These are phyloP conservation scores for Lasioglossum vierecki DNA, from an alignment of 2,888 invertebrate genomes.

Conservation along the genomic window DNA sequence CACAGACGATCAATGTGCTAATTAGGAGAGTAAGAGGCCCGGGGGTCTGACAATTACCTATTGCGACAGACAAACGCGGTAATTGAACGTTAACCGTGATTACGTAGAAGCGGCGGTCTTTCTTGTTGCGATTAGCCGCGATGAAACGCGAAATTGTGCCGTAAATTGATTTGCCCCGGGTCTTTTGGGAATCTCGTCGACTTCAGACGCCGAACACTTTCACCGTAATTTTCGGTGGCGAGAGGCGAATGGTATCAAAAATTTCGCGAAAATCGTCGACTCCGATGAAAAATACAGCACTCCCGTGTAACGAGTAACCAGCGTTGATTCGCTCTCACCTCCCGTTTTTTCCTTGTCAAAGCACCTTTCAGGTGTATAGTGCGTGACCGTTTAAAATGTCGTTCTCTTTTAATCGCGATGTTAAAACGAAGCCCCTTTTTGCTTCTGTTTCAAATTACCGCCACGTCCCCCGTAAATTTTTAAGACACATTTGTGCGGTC, in stretches of 20 bases:
- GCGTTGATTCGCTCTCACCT: neutral
- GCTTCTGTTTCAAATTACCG: neutral
- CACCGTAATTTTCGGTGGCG: neutral
- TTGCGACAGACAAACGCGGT: neutral
- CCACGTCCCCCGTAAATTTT: neutral
- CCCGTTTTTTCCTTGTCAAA: neutral
- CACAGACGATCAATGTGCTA: neutral
- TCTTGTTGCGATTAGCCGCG: neutral
- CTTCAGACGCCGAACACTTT: neutral
- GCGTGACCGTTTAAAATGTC: neutral
- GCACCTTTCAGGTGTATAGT: neutral
- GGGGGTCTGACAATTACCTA: neutral
- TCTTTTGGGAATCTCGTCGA: neutral
- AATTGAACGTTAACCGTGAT: neutral
- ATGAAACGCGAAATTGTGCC: neutral
- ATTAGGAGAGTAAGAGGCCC: neutral
- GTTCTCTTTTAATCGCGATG: no score
- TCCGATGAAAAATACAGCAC: neutral
- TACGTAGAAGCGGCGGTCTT: neutral
- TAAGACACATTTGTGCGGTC: neutral
- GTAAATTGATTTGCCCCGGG: neutral
- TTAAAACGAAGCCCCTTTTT: neutral
- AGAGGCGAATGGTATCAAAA: neutral
- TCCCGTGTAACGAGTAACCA: neutral
- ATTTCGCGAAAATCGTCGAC: neutral